Conservation (phyloP, 2,797 vertebrate species). For the Malacoraja senta region DNA sequence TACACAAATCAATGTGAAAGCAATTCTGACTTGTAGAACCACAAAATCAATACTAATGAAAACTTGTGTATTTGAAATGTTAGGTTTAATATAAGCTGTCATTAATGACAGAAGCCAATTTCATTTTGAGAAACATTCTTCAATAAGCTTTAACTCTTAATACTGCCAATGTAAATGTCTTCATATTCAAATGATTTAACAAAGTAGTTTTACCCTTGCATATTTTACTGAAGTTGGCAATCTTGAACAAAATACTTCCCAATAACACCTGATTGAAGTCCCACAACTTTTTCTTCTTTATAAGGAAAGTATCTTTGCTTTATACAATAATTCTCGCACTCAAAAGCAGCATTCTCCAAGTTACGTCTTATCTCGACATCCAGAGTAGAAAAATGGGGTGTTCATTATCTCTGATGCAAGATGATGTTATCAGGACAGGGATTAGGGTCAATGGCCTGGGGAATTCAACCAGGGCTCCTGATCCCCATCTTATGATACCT, state of each 20-base stretch:
- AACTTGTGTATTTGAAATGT: neutral
- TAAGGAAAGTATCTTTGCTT: neutral
- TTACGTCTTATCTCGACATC: neutral
- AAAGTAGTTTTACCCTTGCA: neutral
- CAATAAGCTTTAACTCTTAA: neutral
- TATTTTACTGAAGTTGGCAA: neutral
- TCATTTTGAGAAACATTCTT: neutral
- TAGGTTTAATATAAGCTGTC: neutral
- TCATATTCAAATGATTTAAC: neutral
- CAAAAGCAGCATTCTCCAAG: neutral
- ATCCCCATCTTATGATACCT: neutral
- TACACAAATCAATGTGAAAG: neutral
- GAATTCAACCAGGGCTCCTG: neutral
- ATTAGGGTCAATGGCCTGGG: neutral
- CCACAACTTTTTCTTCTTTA: neutral
- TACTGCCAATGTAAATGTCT: neutral
- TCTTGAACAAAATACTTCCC: neutral
- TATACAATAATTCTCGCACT: neutral
- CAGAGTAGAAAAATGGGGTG: neutral
- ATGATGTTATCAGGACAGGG: neutral
- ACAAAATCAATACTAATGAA: neutral
- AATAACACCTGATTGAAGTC: neutral
- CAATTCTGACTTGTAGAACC: neutral
- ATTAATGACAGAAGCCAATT: conserved; percentile 3
- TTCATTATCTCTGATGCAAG: neutral